These are phyloP conservation scores for Bugula neritina DNA, from an alignment of 2,888 invertebrate species.

Conservation along the genomic window DNA sequence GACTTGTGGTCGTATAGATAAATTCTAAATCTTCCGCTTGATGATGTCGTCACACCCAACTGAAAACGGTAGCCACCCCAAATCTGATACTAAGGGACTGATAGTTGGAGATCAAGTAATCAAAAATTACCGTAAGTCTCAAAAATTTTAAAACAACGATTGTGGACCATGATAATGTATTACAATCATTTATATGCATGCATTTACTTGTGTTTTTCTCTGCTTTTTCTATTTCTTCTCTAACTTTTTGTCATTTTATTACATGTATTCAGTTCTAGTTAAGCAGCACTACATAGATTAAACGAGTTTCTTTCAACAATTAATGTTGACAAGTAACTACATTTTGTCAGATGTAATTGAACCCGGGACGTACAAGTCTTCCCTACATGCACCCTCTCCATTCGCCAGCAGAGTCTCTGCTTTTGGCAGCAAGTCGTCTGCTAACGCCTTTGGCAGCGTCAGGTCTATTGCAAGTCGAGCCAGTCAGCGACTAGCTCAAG, in stretches of 20 bases:
- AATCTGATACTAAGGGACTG: background rate
- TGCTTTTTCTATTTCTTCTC: no score
- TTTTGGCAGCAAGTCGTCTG: slow-evolving; percentile 10
- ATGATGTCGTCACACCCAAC: background rate
- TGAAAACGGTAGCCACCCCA: background rate
- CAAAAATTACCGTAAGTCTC: background rate
- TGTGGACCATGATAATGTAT: no score
- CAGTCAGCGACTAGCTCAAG: background rate
- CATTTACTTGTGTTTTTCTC: no score
- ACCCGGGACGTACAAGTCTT: background rate
- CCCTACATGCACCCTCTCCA: background rate
- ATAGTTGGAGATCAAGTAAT: background rate
- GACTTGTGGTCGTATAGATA: no score
- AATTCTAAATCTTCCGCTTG: no score
- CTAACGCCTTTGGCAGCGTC: background rate
- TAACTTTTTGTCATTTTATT: no score
- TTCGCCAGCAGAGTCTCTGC: background rate
- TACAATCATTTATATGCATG: no score
- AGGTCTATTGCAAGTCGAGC: background rate
- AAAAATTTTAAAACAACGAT: no score
- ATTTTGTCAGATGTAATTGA: no score
- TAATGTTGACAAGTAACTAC: no score
- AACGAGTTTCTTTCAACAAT: background rate
- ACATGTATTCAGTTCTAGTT: no score
- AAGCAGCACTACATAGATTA: background rate